Percentiles rank a stretch among this genome's conserved stretches.
Evolutionary conservation across 2,888 invertebrate species (phyloP).

Genomic region (Zygothrica quintamaculata): DNA sequence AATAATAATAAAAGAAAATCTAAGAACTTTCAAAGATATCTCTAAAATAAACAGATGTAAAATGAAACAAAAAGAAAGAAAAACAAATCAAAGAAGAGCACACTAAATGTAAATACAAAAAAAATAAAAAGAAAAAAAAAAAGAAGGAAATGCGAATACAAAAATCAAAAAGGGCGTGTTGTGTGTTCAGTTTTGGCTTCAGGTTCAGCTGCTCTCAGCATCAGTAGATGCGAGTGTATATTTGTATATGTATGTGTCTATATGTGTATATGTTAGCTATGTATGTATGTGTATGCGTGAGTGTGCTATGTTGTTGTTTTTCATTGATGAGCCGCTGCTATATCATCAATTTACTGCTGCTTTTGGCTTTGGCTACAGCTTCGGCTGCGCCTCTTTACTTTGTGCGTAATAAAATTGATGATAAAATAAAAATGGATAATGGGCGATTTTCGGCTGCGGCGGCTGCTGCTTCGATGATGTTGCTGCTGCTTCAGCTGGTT

Average conservation of each 20-base stretch:
- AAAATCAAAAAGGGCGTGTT: conserved; percentile 71
- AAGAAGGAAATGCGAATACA: conserved; percentile 42
- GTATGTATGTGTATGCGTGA: conserved; percentile 34
- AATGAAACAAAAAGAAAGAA: conserved; percentile 8
- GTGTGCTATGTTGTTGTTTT: conserved; percentile 60
- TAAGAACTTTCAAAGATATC: not conserved
- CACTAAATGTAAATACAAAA: conserved; percentile 24
- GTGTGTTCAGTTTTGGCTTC: conserved; percentile 53
- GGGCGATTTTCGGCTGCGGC: conserved; percentile 72
- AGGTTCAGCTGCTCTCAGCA: conserved; percentile 43
- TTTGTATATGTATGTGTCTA: conserved; percentile 11
- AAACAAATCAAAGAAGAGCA: conserved; percentile 20
- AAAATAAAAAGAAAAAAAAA: conserved; percentile 17
- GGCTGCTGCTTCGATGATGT: conserved; percentile 16
- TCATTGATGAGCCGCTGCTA: conserved; percentile 51
- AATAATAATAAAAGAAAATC: conserved; percentile 6
- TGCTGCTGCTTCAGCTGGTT: not conserved
- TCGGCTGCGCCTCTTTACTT: conserved; percentile 69
- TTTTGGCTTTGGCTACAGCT: conserved; percentile 24
- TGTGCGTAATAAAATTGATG: conserved; percentile 79
- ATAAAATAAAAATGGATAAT: conserved; percentile 81
- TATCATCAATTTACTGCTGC: conserved; percentile 59
- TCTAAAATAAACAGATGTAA: conserved; percentile 6
- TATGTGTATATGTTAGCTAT: conserved; percentile 24
- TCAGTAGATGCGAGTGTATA: conserved; percentile 15